Percentiles rank a stretch among this genome's conserved stretches.
These are phyloP conservation scores for Tetraneura akinire DNA, from an alignment of 1,140 invertebrate species.

Conservation along the genomic window DNA sequence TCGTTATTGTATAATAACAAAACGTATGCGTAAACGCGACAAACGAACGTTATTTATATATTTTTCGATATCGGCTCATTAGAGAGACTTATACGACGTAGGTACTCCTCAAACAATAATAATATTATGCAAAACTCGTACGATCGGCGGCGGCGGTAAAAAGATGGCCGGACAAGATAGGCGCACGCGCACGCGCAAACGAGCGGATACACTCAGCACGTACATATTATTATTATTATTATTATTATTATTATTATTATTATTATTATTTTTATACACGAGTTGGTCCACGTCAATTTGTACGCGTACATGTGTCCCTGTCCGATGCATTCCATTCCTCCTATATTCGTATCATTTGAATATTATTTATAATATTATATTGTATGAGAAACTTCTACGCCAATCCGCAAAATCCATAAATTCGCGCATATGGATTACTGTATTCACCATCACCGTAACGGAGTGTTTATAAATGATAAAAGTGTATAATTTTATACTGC, in stretches of 20 bases:
- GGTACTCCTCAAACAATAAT: not conserved
- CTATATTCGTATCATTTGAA: conserved; percentile 18
- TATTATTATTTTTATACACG: not conserved
- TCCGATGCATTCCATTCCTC: not conserved
- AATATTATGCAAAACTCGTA: conserved; percentile 1
- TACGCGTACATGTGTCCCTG: conserved; percentile 41
- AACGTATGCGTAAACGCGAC: too few relatives aligned
- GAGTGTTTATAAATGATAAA: too few relatives aligned
- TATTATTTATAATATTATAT: not conserved
- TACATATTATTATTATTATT: too few relatives aligned
- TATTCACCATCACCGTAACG: too few relatives aligned
- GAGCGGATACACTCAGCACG: not conserved
- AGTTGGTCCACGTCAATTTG: conserved; percentile 35
- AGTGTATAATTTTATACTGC: too few relatives aligned
- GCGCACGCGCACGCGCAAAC: not conserved
- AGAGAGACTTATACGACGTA: not conserved
- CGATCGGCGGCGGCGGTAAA: not conserved
- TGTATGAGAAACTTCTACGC: too few relatives aligned
- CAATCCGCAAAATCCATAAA: too few relatives aligned
- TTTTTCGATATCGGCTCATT: conserved; percentile 11
- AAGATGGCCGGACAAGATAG: conserved; percentile 5
- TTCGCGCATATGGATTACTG: too few relatives aligned
- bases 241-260: not conserved
- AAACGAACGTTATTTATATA: conserved; percentile 1
- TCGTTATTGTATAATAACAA: too few relatives aligned